Evolutionary conservation across 2,888 invertebrate species (phyloP).

Genomic region (Thereva nobilitata): DNA sequence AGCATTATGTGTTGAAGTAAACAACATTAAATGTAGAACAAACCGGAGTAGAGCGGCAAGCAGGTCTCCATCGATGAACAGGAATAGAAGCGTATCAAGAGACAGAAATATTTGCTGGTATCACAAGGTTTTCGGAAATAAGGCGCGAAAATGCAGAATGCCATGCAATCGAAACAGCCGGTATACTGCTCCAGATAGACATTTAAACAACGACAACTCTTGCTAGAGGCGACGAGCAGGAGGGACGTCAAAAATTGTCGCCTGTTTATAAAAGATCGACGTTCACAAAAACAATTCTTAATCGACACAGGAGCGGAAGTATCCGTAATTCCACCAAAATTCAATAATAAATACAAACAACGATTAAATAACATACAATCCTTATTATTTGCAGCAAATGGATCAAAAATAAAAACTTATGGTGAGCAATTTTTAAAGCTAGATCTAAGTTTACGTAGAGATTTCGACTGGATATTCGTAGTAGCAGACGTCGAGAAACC

Average conservation of each 20-base stretch:
- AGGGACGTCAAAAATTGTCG: no score
- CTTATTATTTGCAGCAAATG: neutral
- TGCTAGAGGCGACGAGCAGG: neutral
- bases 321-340: neutral
- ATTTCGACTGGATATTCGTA: neutral
- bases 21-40: no score
- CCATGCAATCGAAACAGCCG: neutral
- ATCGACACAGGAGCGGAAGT: neutral
- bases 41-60: no score
- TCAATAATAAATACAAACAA: neutral
- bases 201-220: neutral
- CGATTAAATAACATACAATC: no score
- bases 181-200: neutral
- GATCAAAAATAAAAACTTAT: neutral
- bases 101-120: no score
- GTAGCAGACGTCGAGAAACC: no score
- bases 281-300: neutral
- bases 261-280: no score
- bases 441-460: neutral
- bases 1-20: no score
- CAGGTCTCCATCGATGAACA: no score
- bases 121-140: neutral
- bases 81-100: no score
- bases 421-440: neutral
- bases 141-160: neutral